These are phyloP conservation scores for Eremophila alpestris DNA, from an alignment of 2,797 vertebrate genomes.

Conservation along the genomic window DNA sequence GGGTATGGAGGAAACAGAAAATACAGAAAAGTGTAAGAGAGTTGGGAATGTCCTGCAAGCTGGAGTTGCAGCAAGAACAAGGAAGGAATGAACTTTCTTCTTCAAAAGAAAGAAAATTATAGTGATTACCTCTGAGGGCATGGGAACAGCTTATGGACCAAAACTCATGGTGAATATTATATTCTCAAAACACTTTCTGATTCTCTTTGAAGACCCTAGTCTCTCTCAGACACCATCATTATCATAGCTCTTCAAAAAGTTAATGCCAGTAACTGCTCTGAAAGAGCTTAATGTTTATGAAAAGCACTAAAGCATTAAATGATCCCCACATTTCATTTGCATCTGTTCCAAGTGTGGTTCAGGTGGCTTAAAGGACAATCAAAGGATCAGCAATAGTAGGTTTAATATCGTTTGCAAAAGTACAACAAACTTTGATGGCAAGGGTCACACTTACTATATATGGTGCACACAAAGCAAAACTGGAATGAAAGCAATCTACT, in stretches of 20 bases:
- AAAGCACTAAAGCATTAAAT: not conserved
- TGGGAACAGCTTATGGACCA: slow-evolving; percentile 36
- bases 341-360: not conserved
- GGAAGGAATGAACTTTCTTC: not conserved
- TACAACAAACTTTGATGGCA: not conserved
- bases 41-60: not conserved
- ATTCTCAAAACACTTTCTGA: slow-evolving; percentile 38
- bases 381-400: not conserved
- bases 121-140: not conserved
- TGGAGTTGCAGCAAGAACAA: not conserved
- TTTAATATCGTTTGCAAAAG: not conserved
- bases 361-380: not conserved
- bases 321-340: not conserved
- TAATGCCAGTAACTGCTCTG: not conserved
- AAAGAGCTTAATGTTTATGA: not conserved
- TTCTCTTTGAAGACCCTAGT: slow-evolving; percentile 4
- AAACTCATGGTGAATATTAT: slow-evolving; percentile 26
- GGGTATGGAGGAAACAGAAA: not conserved
- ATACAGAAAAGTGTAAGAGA: not conserved
- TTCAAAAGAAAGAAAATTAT: not conserved
- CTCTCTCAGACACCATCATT: not conserved
- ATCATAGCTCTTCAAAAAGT: not conserved
- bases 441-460: not conserved
- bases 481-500: not conserved
- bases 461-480: not conserved